Percentiles rank a stretch among this genome's conserved stretches.
These are phyloP conservation scores for Drosophila persimilis DNA, from an alignment of 1,140 invertebrate genomes.

Conservation along the genomic window DNA sequence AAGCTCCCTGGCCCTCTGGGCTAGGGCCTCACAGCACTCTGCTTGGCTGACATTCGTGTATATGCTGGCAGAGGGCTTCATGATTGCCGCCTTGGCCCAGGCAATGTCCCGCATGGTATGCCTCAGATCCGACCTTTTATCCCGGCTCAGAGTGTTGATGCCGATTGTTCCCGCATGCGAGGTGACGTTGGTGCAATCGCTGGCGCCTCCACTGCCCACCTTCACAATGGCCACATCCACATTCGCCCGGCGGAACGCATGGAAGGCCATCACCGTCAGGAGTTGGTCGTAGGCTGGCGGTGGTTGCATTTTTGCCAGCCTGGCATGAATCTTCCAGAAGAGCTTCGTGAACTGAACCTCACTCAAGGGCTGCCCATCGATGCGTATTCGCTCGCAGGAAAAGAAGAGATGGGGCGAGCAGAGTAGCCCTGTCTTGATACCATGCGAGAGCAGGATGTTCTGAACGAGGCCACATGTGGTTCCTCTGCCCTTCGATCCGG, in stretches of 20 bases:
- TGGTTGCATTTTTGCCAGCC: conserved; percentile 84
- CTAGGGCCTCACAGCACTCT: conserved; percentile 88
- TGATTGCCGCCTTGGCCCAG: conserved; percentile 93
- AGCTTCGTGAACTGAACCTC: conserved; percentile 89
- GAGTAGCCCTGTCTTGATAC: conserved; percentile 96
- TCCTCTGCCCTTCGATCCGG: no score
- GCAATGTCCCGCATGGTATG: conserved; percentile 94
- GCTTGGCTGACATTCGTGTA: conserved; percentile 89
- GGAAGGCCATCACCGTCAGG: conserved; percentile 95
- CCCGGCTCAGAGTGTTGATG: conserved; percentile 88
- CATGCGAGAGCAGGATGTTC: conserved; percentile 92
- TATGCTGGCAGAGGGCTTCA: conserved; percentile 92
- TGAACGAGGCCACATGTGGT: conserved; percentile 86
- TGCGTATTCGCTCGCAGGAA: conserved; percentile 95
- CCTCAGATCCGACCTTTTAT: conserved; percentile 93
- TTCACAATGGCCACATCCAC: conserved; percentile 98
- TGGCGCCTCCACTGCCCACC: conserved; percentile 97
- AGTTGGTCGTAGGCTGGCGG: conserved; percentile 98
- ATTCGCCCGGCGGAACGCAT: conserved; percentile 93
- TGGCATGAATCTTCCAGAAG: conserved; percentile 93
- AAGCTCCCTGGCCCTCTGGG: conserved; percentile 87
- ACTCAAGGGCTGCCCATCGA: conserved; percentile 92
- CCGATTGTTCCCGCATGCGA: conserved; percentile 92
- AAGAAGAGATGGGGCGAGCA: conserved; percentile 97
- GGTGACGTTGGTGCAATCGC: conserved; percentile 96